Base-by-base conservation (phyloP, 2,797 vertebrate species). In the Onychomys torridus region DNA sequence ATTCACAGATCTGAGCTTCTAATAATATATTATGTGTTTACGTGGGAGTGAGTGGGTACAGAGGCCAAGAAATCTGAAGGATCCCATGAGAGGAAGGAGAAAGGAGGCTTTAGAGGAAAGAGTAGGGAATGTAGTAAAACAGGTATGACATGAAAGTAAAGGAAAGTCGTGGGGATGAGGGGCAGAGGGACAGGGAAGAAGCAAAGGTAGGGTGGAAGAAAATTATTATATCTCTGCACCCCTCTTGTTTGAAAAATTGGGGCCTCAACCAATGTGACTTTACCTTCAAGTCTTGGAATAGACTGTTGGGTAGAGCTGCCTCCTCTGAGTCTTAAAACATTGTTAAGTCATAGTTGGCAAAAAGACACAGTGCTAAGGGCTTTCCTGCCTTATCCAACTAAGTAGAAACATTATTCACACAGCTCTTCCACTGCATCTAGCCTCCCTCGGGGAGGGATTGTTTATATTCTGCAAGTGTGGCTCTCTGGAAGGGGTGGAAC, bases 211-310 rank as follows among this genome's bases (percentile, higher is more conserved):
- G n/a, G 25, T 32, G 11, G 96, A 98, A 79, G 96, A 98, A 97
- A 98, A 98, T 97, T 98, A 98, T 57, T 59, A 77, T 83, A 25
- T n/a, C 12, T 27, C 32, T 77, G 37, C 27, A 82, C 6, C 14
- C 10, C 17, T 25, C 16, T 13, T 52, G 49, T 27, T 89, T 23
- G 49, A 57, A 3, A 65, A 73, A n/a, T 67, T 34, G 19, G 23
- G 93, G 1, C 10, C 43, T 95, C 61, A 79, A 57, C 40, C 67
- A 29, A 6, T 59, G 43, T 23, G 59, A 81, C 37, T 16, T 90
- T 75, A 69, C n/a, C 55, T 69, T 69, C 29, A 17, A 92, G 55
- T 12, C 40, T 93, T 73, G 29, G 73, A 75, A 59, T 7, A 90
- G 34, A 12, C 40, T 93, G 37, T 49, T 49, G 27, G 65, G 49